phyloP scores from a whole-genome alignment of 2,797 vertebrate genomes.

The Tragelaphus eurycerus region DNA sequence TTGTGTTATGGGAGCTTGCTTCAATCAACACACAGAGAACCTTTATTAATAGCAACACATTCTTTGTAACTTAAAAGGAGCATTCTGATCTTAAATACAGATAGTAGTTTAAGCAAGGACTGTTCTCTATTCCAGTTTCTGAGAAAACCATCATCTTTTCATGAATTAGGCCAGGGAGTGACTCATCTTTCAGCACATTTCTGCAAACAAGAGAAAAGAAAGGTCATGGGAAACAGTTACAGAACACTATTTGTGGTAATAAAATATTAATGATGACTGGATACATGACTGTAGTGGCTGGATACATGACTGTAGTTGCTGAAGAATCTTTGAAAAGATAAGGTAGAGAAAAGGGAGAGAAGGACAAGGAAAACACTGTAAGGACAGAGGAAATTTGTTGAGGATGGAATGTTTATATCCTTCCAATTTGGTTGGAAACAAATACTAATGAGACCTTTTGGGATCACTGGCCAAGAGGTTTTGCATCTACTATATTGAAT shows the following conservation, averaged over 20 bases:
- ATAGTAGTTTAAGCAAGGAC: neutral
- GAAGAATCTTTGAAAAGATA: neutral
- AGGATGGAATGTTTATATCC: neutral
- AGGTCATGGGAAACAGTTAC: neutral
- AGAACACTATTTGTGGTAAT: neutral
- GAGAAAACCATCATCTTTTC: neutral
- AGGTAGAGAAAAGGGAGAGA: neutral
- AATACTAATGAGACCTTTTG: neutral
- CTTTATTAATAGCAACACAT: neutral
- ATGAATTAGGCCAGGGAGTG: neutral
- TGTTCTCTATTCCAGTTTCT: constrained; percentile 4
- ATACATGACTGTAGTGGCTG: neutral
- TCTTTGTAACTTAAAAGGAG: neutral
- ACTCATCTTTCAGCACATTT: constrained; percentile 39
- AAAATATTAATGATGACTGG: constrained; percentile 26
- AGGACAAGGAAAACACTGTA: neutral
- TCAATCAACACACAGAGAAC: neutral
- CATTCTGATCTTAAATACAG: neutral
- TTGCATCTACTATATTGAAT: neutral
- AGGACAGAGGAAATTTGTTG: neutral
- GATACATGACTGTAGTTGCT: neutral
- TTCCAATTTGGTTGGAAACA: neutral
- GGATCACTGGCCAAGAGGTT: neutral
- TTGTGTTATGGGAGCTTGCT: neutral
- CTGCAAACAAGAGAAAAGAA: constrained; percentile 29